These are phyloP conservation scores for Anoplolepis gracilipes DNA, from an alignment of 1,140 invertebrate species.

Conservation along the genomic window DNA sequence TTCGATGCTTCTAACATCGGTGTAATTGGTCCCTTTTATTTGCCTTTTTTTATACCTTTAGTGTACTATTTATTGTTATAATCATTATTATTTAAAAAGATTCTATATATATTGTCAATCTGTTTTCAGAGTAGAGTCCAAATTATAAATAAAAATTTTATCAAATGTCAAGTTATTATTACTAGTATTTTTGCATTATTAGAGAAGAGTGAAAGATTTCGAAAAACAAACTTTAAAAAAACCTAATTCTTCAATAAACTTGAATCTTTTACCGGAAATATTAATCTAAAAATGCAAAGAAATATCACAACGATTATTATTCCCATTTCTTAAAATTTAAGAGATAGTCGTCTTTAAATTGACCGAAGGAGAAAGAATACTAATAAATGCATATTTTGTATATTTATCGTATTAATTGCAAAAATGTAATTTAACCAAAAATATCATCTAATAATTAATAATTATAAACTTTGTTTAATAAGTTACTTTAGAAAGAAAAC, in stretches of 20 bases:
- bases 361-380: background rate
- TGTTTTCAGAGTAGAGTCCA: background rate
- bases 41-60: background rate
- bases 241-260: background rate
- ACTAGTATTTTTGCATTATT: constrained; percentile 5
- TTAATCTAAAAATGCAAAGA: background rate
- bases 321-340: background rate
- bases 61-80: background rate
- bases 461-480: constrained; percentile 17
- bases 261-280: background rate
- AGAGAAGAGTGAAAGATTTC: background rate
- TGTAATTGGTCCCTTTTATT: background rate
- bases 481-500: background rate
- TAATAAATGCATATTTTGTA: background rate
- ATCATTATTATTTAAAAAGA: background rate
- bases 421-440: constrained; percentile 17
- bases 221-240: background rate
- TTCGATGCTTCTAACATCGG: background rate
- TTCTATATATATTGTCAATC: background rate
- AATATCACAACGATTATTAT: background rate
- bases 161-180: background rate
- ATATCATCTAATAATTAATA: background rate
- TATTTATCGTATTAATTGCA: background rate
- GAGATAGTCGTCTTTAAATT: background rate
- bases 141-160: background rate